These are phyloP conservation scores for Galbula dea DNA, from an alignment of 2,113 vertebrate species.

Conservation along the genomic window DNA sequence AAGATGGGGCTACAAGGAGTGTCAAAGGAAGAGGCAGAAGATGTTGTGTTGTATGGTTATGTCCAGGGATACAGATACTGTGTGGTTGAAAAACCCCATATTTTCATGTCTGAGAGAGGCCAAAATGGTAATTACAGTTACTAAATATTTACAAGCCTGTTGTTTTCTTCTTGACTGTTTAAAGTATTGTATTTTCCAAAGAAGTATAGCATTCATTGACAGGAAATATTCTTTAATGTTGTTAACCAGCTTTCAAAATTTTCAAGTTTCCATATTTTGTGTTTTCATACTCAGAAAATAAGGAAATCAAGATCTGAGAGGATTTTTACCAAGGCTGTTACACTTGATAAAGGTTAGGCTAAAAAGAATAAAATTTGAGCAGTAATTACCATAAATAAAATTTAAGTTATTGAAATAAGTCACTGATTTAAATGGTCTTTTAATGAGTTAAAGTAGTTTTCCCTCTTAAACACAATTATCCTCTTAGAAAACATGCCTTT, in stretches of 20 bases:
- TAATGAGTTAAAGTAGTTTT: not conserved
- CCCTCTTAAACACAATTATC: not conserved
- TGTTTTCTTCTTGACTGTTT: not conserved
- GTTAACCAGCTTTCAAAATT: not conserved
- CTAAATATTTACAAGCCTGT: not conserved
- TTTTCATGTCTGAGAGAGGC: not conserved
- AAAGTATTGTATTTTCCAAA: not conserved
- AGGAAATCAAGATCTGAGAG: not conserved
- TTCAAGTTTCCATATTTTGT: not conserved
- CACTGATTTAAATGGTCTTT: not conserved
- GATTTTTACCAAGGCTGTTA: not conserved
- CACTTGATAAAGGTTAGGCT: not conserved
- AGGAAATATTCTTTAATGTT: not conserved
- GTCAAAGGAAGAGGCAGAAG: not conserved
- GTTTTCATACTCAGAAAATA: not conserved
- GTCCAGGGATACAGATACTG: not conserved
- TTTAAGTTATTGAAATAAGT: not conserved
- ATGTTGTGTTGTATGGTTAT: not conserved
- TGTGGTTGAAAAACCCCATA: not conserved
- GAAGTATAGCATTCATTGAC: not conserved
- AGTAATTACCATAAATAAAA: not conserved
- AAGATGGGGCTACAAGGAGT: not conserved
- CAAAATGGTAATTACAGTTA: not conserved
- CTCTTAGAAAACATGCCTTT: not conserved
- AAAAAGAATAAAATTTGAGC: not conserved